phyloP scores from a whole-genome alignment of 2,113 vertebrate genomes.

The Climacteris rufus region DNA sequence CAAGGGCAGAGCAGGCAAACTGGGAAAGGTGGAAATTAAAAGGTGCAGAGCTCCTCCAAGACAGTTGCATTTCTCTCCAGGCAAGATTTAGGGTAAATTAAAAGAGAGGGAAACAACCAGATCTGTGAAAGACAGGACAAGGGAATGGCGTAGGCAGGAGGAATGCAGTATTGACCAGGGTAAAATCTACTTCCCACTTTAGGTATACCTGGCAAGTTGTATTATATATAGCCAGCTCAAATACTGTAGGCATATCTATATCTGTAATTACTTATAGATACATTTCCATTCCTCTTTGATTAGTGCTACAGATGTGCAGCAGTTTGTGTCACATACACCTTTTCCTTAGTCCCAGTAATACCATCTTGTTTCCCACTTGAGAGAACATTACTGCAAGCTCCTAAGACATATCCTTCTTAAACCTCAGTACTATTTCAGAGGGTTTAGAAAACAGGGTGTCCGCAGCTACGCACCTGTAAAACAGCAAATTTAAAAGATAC shows the following conservation, averaged over 20 bases:
- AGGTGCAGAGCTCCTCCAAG: neutral
- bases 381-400: neutral
- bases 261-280: neutral
- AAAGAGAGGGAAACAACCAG: neutral
- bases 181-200: rapidly evolving
- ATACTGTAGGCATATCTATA: rapidly evolving
- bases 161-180: neutral
- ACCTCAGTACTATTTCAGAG: neutral
- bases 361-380: neutral
- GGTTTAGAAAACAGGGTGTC: neutral
- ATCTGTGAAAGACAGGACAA: neutral
- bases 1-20: rapidly evolving
- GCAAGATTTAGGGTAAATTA: neutral
- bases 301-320: neutral
- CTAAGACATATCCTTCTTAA: rapidly evolving
- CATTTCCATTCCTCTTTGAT: neutral
- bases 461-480: neutral
- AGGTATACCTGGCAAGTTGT: rapidly evolving
- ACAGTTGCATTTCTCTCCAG: neutral
- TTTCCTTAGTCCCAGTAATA: neutral
- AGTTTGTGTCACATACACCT: rapidly evolving
- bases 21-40: neutral
- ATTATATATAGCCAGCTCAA: neutral
- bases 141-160: neutral
- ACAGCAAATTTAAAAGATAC: neutral